Conservation (phyloP, 2,113 vertebrate genomes). For the Chloebia gouldiae region DNA sequence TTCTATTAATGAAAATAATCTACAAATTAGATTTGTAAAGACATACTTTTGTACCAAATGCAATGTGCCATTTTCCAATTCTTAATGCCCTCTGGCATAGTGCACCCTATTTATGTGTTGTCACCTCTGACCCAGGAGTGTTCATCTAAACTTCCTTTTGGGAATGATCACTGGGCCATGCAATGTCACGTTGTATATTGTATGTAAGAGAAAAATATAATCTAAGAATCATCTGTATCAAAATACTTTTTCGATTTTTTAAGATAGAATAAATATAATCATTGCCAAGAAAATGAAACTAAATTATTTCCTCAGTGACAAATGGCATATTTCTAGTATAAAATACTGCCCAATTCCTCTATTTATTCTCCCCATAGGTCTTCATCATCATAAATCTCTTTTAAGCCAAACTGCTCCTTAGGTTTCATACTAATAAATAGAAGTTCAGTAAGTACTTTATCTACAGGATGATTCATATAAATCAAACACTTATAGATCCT, state of each 20-base stretch:
- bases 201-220: not conserved
- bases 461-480: not conserved
- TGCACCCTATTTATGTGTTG: not conserved
- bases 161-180: not conserved
- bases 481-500: not conserved
- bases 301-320: not conserved
- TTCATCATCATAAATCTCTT: not conserved
- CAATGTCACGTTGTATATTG: not conserved
- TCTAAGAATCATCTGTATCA: not conserved
- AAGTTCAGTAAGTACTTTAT: not conserved
- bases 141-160: not conserved
- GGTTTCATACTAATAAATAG: not conserved
- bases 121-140: not conserved
- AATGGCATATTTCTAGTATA: not conserved
- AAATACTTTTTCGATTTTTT: not conserved
- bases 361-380: not conserved
- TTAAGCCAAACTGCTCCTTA: not conserved
- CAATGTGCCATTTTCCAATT: fast-evolving
- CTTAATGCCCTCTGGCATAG: not conserved
- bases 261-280: not conserved
- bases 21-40: not conserved
- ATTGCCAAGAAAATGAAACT: not conserved
- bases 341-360: not conserved
- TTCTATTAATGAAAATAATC: not conserved
- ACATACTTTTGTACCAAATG: not conserved